Percentiles rank a stretch among this genome's conserved stretches.
These are phyloP conservation scores for Nebria ingens DNA, from an alignment of 1,140 invertebrate species.

Conservation along the genomic window DNA sequence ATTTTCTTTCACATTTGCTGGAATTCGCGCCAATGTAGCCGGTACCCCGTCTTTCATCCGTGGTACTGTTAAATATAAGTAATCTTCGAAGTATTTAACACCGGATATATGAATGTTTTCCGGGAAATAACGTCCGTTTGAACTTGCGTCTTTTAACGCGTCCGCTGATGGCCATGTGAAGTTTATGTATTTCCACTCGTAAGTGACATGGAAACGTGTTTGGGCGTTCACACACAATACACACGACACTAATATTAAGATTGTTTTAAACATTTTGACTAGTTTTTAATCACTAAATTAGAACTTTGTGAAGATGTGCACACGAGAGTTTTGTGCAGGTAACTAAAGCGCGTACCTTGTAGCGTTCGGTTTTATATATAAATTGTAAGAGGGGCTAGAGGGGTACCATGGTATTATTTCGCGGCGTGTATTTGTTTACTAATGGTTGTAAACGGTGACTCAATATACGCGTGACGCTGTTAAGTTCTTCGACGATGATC, in stretches of 20 bases:
- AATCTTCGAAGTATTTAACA: conserved; percentile 49
- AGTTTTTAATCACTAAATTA: too few relatives aligned
- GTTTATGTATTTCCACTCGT: conserved; percentile 31
- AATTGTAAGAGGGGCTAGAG: background rate
- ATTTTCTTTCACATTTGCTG: conserved; percentile 31
- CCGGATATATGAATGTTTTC: conserved; percentile 51
- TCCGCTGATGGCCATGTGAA: conserved; percentile 27
- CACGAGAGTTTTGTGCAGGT: too few relatives aligned
- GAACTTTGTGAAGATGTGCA: too few relatives aligned
- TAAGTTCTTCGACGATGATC: background rate
- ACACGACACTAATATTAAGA: too few relatives aligned
- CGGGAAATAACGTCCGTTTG: conserved; percentile 42
- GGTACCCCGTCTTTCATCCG: conserved; percentile 54
- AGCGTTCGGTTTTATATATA: background rate
- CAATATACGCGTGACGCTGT: background rate
- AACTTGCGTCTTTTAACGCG: conserved; percentile 28
- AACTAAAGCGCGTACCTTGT: background rate
- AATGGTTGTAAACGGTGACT: background rate
- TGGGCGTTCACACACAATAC: background rate
- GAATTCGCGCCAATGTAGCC: conserved; percentile 50
- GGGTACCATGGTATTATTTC: background rate
- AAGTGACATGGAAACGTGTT: conserved; percentile 17
- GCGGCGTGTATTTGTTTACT: conserved; percentile 1
- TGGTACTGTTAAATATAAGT: conserved; percentile 51
- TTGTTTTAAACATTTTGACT: too few relatives aligned